Evolutionary conservation across 2,797 vertebrate genomes (phyloP), one percentile per base, ranked within the genome.

Genomic region (Neostethus bicornis): DNA sequence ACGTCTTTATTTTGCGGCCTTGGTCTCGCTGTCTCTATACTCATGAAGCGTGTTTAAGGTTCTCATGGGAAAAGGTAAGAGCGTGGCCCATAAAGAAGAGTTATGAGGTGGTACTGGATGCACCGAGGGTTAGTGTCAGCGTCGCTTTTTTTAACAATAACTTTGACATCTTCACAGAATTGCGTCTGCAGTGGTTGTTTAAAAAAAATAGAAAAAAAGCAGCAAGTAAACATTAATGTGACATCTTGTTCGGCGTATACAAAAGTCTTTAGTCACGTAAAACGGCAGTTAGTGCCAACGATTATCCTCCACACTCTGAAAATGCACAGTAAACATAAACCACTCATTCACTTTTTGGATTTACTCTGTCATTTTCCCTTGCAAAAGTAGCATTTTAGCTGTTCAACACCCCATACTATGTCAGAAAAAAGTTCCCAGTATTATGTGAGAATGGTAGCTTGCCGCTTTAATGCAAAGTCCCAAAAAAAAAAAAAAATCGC

Each of bases 61-160:
- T 88, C 86, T 87, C 81, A 13, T 85, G 89, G 87, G 83, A 87
- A 87, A 77, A 78, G 57, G 81, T 81, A 88, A 82, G 75, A 72
- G 78, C 75, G 73, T 73, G 79, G 80, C 60, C 75, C 65, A 87
- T 90, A 88, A 89, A 89, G 84, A 31, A 84, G 86, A 90, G 67
- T 90, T 89, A 91, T 81, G 87, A 84, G 84, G 85, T 86, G 82
- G 57, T 42, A 53, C 39, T 69, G 73, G 80, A 90, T 73, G 79
- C 65, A 52, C 68, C 75, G 75, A 85, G 85, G 83, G 77, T 90
- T 89, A 84, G 79, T 79, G 87, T 89, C 85, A 85, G 84, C 46
- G 25, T 86, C 77, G 73, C 81, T 80, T 87, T 80, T 85, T 87
- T 87, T 81, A 66, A 75, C n/a, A 86, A 77, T 79, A 41, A 81